A percentile compares a stretch with the other conserved stretches of the same genome.
Conservation (phyloP, 1,140 invertebrate species). For the Oncopodura yosiiana region DNA sequence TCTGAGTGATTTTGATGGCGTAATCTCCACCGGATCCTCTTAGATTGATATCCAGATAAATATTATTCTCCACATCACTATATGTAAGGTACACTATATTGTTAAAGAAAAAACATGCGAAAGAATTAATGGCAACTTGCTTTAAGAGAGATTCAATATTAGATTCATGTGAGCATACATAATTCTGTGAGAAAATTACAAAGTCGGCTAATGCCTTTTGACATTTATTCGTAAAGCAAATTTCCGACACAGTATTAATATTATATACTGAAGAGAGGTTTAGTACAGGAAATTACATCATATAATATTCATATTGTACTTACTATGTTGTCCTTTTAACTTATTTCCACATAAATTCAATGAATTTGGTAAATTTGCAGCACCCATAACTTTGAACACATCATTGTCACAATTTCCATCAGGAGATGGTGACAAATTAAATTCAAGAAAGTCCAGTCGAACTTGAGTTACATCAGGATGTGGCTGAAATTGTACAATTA, state of each 20-base stretch:
- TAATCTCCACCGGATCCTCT: no score
- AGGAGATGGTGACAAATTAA: neutral
- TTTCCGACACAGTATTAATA: neutral
- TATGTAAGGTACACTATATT: no score
- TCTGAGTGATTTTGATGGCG: no score
- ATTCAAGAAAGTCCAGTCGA: neutral
- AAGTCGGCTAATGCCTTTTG: neutral
- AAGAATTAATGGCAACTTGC: no score
- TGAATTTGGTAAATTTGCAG: neutral
- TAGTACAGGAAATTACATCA: neutral
- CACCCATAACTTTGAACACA: neutral
- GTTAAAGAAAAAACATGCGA: no score
- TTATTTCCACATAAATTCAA: neutral
- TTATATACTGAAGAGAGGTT: neutral
- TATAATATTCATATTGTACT: neutral
- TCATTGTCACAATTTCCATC: neutral
- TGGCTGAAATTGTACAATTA: no score
- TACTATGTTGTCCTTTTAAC: neutral
- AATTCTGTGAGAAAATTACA: no score
- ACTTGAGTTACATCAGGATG: neutral
- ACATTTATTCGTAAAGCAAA: neutral
- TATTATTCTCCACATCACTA: no score
- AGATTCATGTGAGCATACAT: no score
- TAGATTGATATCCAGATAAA: no score
- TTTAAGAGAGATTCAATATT: no score